These are phyloP conservation scores for Crossocerus cetratus DNA, from an alignment of 2,888 invertebrate genomes.

Conservation along the genomic window DNA sequence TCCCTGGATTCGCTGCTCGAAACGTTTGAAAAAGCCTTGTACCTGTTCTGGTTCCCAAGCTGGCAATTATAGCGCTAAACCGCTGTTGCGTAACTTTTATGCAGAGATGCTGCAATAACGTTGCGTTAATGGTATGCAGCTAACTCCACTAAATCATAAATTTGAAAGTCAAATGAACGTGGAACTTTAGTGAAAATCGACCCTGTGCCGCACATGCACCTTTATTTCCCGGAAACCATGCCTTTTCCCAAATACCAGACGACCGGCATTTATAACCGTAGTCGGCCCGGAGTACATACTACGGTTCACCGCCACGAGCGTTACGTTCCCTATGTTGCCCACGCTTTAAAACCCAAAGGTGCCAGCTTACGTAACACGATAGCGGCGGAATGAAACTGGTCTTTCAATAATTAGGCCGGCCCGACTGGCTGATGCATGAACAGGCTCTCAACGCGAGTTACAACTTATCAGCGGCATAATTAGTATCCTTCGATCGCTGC, in stretches of 20 bases:
- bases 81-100: too few species aligned
- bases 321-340: background rate
- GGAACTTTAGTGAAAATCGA: too few species aligned
- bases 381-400: conserved; percentile 40
- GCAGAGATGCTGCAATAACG: too few species aligned
- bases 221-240: background rate
- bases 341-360: background rate
- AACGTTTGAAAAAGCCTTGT: too few species aligned
- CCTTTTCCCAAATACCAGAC: background rate
- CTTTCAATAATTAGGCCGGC: conserved; percentile 32
- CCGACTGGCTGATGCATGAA: background rate
- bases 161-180: too few species aligned
- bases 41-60: too few species aligned
- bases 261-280: background rate
- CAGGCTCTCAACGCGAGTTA: background rate
- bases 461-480: conserved; percentile 2
- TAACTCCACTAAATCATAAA: too few species aligned
- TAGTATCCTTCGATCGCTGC: background rate
- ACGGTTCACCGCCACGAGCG: background rate
- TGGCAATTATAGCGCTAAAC: too few species aligned
- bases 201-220: too few species aligned
- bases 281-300: background rate
- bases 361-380: conserved; percentile 21
- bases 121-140: too few species aligned
- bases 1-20: too few species aligned